These are phyloP conservation scores for Eilema caniola DNA, from an alignment of 2,888 invertebrate genomes.

Conservation along the genomic window DNA sequence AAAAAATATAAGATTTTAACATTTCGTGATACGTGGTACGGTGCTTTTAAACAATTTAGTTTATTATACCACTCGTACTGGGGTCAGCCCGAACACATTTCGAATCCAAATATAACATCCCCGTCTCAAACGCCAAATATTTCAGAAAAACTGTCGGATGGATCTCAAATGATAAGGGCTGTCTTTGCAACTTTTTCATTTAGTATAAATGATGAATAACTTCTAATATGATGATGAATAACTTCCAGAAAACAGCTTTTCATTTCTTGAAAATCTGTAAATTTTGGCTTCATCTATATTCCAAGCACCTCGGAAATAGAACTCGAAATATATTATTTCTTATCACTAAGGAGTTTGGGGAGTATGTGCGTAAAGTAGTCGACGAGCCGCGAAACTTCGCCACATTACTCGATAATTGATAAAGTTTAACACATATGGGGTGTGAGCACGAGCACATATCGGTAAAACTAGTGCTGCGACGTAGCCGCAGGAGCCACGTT, in stretches of 20 bases:
- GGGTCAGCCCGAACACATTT: no score
- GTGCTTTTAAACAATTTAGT: background rate
- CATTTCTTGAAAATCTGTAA: slow-evolving; percentile 37
- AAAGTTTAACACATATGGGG: slow-evolving; percentile 72
- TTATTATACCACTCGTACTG: background rate
- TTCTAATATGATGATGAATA: slow-evolving; percentile 12
- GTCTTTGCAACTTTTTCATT: background rate
- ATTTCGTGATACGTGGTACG: background rate
- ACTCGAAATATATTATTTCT: slow-evolving; percentile 57
- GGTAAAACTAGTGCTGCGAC: slow-evolving; percentile 66
- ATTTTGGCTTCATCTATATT: slow-evolving; percentile 56
- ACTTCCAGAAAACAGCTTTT: slow-evolving; percentile 9
- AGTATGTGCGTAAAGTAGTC: slow-evolving; percentile 69
- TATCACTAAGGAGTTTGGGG: slow-evolving; percentile 63
- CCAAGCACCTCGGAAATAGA: slow-evolving; percentile 50
- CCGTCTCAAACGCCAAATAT: background rate
- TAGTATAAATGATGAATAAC: slow-evolving; percentile 5
- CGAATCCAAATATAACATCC: no score
- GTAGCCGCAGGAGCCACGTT: slow-evolving; percentile 51
- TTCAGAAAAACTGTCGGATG: background rate
- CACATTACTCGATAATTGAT: slow-evolving; percentile 82
- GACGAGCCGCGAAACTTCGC: slow-evolving; percentile 65
- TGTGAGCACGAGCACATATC: slow-evolving; percentile 70
- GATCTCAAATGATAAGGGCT: no score
- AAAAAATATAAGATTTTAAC: no score